Percentiles rank a stretch among this genome's conserved stretches.
Conservation (phyloP, 1,140 invertebrate species). For the Calliopsis andreniformis region DNA sequence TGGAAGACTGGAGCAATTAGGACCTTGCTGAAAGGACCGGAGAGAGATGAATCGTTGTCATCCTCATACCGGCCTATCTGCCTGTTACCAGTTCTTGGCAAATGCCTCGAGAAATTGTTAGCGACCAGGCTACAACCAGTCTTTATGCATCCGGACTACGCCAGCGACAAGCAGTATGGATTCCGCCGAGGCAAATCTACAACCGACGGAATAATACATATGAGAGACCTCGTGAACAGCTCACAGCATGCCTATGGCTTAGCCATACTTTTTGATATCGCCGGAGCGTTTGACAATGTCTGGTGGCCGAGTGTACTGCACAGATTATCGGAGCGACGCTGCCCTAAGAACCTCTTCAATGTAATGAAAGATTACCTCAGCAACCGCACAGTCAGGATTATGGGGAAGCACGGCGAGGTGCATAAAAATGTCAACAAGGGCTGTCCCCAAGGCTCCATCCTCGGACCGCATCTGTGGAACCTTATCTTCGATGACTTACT, state of each 20-base stretch:
- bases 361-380: not conserved
- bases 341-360: not conserved
- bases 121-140: not conserved
- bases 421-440: constrained; percentile 66
- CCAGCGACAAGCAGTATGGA: constrained; percentile 4
- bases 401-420: not conserved
- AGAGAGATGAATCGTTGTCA: constrained; percentile 23
- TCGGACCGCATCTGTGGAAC: constrained; percentile 75
- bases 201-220: constrained; percentile 11
- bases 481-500: constrained; percentile 73
- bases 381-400: constrained; percentile 22
- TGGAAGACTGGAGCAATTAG: constrained; percentile 48
- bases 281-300: constrained; percentile 64
- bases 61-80: constrained; percentile 58
- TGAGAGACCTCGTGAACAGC: not conserved
- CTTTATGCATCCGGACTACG: not conserved
- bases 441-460: constrained; percentile 77
- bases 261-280: constrained; percentile 59
- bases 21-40: constrained; percentile 38
- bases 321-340: not conserved
- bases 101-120: constrained; percentile 57
- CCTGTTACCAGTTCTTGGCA: constrained; percentile 53
- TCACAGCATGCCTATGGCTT: constrained; percentile 3
- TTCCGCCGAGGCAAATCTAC: constrained; percentile 9
- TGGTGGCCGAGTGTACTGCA: not conserved